Evolutionary conservation across 2,113 vertebrate species (phyloP), one percentile per base, ranked within the genome.

Genomic region (Apodemus speciosus): DNA sequence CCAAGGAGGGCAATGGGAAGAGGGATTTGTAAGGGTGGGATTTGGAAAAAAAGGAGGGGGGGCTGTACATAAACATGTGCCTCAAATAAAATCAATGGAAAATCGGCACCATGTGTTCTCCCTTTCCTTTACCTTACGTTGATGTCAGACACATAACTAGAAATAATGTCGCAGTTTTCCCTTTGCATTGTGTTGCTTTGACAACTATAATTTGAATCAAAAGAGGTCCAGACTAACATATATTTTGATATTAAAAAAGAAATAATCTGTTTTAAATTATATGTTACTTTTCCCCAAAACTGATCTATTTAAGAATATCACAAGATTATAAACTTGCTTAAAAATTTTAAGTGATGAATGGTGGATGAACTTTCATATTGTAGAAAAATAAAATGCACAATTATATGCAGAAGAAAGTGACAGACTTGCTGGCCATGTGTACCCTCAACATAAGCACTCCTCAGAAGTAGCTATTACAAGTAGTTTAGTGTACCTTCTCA

Each of bases 111-210:
- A 91, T 80, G 3, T 35, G 32, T 49, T 83, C 11, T 92, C 30
- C 75, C 16, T 49, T 56, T 58, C 3, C 68, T 38, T 90, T 4
- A 5, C 5, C 64, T 64, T 62, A 0, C 35, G 38, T 60, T 79
- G 51, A 83, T 68, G 10, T 91, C 69, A 85, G 40, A 16, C 86
- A 72, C 18, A 72, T 79, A 95, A 93, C 20, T 80, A n/a, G n/a
- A n/a, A n/a, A n/a, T n/a, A n/a, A n/a, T n/a, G n/a, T n/a, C n/a
- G n/a, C n/a, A n/a, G n/a, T n/a, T n/a, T n/a, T n/a, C n/a, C n/a
- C n/a, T n/a, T n/a, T n/a, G n/a, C n/a, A n/a, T n/a, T n/a, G n/a
- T n/a, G n/a, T n/a, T n/a, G n/a, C n/a, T n/a, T n/a, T n/a, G n/a
- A n/a, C n/a, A n/a, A n/a, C n/a, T n/a, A n/a, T n/a, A n/a, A n/a